Base-by-base conservation (phyloP, 2,113 vertebrate species). In the Caranx melampygus region DNA sequence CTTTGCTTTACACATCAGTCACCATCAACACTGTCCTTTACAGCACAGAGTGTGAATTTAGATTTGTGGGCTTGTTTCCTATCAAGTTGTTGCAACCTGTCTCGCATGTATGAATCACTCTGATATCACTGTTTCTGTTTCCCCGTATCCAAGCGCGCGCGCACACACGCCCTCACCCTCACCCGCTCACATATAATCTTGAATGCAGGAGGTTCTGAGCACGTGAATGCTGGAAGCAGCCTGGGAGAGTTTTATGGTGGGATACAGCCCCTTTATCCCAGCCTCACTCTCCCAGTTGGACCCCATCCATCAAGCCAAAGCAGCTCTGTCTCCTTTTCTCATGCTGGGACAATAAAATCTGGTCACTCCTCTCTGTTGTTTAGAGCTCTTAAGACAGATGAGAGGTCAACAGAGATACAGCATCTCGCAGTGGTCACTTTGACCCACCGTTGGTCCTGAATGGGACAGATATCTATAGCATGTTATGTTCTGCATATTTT, bases 281-380 rank as follows among this genome's bases (percentile, higher is more conserved):
- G 76, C 78, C 58, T 83, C 58, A 58, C 69, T 87, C 76, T 69
- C 83, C 81, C 92, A 91, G 88, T 92, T 92, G 87, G 81, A 87
- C 37, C 64, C 78, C 81, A 92, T 94, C 87, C 79, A 87, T 94
- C 93, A 93, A 85, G 75, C 72, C 73, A 61, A 73, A 86, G 71
- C 79, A 75, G 87, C 86, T 59, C 73, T 65, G 78, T 78, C 79
- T 86, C 80, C 71, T 70, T 87, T 89, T 91, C 82, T 88, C 91
- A 88, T 89, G 88, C 86, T 75, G 79, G 77, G 78, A 91, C 90
- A 92, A 94, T 94, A 91, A 92, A 89, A 89, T 16, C 60, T 51
- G 73, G 85, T 73, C 82, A 80, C 87, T 84, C 83, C 90, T 88
- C 75, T 88, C 87, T 77, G 79, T 87, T 88, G 88, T 91, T 89